These are phyloP conservation scores for Champsocephalus gunnari DNA, from an alignment of 2,797 vertebrate species.

Conservation along the genomic window DNA sequence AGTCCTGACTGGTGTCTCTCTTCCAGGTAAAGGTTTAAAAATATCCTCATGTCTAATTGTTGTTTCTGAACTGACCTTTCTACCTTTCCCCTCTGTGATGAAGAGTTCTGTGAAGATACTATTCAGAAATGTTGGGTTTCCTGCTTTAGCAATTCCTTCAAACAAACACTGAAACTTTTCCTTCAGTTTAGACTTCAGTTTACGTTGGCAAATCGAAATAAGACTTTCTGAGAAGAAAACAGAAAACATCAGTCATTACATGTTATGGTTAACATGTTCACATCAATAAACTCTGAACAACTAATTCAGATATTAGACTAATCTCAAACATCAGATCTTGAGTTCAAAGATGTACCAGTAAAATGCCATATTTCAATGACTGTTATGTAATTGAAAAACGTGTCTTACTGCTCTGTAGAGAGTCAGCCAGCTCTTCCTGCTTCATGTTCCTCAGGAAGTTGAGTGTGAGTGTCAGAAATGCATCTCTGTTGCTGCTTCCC, in stretches of 20 bases:
- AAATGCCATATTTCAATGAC: background rate
- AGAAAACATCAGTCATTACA: background rate
- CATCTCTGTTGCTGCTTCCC: background rate
- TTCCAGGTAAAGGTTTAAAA: conserved; percentile 28
- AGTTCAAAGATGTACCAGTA: background rate
- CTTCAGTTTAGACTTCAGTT: conserved; percentile 42
- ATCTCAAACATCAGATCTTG: background rate
- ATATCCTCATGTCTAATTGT: conserved; percentile 33
- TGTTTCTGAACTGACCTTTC: conserved; percentile 18
- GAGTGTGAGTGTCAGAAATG: conserved; percentile 40
- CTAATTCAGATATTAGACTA: background rate
- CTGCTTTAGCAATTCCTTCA: conserved; percentile 37
- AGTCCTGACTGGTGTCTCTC: conserved; percentile 32
- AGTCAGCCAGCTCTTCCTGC: conserved; percentile 31
- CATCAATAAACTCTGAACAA: background rate
- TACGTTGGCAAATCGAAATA: conserved; percentile 20
- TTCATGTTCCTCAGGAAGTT: conserved; percentile 45
- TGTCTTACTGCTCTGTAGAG: conserved; percentile 47
- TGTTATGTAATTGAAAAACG: background rate
- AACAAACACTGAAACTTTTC: conserved; percentile 42
- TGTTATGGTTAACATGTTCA: background rate
- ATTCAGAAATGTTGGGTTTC: conserved; percentile 33
- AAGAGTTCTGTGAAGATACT: conserved; percentile 54
- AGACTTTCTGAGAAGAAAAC: conserved; percentile 31
- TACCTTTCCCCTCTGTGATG: conserved; percentile 22